Conservation (phyloP, 2,888 invertebrate genomes). For the Macrophya alboannulata region DNA sequence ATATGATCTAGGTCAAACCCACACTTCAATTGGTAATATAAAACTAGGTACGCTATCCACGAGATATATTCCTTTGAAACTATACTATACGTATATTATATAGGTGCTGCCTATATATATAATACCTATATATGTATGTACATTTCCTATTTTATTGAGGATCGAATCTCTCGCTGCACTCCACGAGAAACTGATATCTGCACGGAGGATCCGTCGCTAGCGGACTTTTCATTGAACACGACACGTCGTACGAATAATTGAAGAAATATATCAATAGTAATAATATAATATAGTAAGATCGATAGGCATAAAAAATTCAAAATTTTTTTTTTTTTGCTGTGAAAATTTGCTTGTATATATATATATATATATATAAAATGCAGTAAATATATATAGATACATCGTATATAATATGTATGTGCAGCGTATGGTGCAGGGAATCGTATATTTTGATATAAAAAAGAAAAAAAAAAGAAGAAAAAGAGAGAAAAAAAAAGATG, state of each 20-base stretch:
- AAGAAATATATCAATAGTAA: conserved; percentile 8
- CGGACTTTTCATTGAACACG: too few relatives aligned
- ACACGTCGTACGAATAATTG: neutral
- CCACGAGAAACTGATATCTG: neutral
- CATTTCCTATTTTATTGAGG: conserved; percentile 16
- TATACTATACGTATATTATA: too few relatives aligned
- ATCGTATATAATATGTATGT: neutral
- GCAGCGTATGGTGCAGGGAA: too few relatives aligned
- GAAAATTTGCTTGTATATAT: too few relatives aligned
- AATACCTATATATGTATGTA: neutral
- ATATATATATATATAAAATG: neutral
- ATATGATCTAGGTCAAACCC: conserved; percentile 14
- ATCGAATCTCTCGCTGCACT: conserved; percentile 6
- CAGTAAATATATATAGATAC: neutral
- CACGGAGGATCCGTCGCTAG: too few relatives aligned
- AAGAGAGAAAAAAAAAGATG: neutral
- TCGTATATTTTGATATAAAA: too few relatives aligned
- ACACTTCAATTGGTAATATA: neutral
- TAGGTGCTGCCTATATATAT: neutral
- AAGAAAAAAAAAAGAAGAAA: too few relatives aligned
- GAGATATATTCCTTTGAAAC: conserved; percentile 28
- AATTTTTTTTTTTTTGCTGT: too few relatives aligned
- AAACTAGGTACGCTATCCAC: neutral
- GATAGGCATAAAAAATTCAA: too few relatives aligned
- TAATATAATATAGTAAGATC: too few relatives aligned